Percentiles rank a stretch among this genome's conserved stretches.
Conservation (phyloP, 2,797 vertebrate genomes). For the Stomatorhinus walkeri region DNA sequence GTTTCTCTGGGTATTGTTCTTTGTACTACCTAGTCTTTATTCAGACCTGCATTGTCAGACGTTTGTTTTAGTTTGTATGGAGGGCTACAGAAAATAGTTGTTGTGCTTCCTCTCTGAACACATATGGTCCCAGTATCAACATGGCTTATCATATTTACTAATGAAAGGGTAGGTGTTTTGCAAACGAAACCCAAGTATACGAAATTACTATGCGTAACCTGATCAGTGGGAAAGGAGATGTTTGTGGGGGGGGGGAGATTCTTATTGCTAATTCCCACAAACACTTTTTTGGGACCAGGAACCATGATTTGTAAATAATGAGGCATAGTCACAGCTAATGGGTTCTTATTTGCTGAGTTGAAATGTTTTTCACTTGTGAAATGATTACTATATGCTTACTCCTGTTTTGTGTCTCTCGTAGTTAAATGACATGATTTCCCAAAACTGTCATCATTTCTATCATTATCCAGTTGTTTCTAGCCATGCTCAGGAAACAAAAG, state of each 20-base stretch:
- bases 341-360: neutral
- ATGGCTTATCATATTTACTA: neutral
- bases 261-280: neutral
- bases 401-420: neutral
- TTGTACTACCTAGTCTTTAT: neutral
- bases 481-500: neutral
- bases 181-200: slow-evolving; percentile 13
- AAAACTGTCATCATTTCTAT: neutral
- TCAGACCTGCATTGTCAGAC: neutral
- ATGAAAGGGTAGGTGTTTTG: slow-evolving; percentile 6
- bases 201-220: neutral
- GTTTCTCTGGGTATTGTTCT: neutral
- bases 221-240: neutral
- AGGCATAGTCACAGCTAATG: neutral
- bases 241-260: no score
- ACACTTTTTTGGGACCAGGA: neutral
- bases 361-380: neutral
- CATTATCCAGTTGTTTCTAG: neutral
- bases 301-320: neutral
- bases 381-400: neutral
- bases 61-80: neutral
- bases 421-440: neutral
- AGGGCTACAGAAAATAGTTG: neutral
- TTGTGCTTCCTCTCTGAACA: neutral
- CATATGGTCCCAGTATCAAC: neutral